Base-by-base conservation (phyloP, 2,113 vertebrate species). In the Abramis brama region DNA sequence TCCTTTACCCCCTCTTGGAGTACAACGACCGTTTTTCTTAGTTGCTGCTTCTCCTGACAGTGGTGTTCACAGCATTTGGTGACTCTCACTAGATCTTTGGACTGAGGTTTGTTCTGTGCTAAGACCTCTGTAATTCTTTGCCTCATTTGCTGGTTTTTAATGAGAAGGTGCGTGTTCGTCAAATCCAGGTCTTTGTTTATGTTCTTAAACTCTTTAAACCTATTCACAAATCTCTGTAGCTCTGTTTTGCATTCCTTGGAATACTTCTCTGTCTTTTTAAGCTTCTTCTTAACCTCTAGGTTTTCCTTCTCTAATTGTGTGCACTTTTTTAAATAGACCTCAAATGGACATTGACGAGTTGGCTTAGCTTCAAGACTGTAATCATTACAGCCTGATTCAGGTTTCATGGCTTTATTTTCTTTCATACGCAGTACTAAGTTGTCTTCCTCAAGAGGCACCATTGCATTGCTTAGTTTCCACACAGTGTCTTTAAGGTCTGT, bases 291-390 rank as follows among this genome's bases (percentile, higher is more conserved):
- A 84, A 91, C 13, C 2, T 71, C 68, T 30, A 75, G 92, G 78
- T 93, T 95, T 62, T 94, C 92, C 78, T 92, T 90, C 45, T 77
- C 47, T 27, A 94, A n/a, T 27, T 81, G 60, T 55, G 87, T 89
- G 55, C 92, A 68, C 86, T 91, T 88, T 19, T 80, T 89, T 70
- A 91, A 87, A 70, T 89, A 86, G 88, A 78, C 13, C 71, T 60
- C 62, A 88, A 77, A 77, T 33, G 75, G 75, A 55, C 75, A 77
- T 25, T 77, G 30, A 55, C 25, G 75, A 30, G 74, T 86, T 60
- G 59, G 86, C 39, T 57, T 55, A 79, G 77, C 55, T 76, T 45
- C 21, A 7, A 39, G 13, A 11, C 9, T 57, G 6, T 15, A 7
- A 15, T 45, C 59, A 50, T 55, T 33, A 55, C 0, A 15, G 45